A percentile compares a stretch with the other conserved stretches of the same genome.
phyloP scores from a whole-genome alignment of 1,140 invertebrate genomes.

The Maniola jurtina region DNA sequence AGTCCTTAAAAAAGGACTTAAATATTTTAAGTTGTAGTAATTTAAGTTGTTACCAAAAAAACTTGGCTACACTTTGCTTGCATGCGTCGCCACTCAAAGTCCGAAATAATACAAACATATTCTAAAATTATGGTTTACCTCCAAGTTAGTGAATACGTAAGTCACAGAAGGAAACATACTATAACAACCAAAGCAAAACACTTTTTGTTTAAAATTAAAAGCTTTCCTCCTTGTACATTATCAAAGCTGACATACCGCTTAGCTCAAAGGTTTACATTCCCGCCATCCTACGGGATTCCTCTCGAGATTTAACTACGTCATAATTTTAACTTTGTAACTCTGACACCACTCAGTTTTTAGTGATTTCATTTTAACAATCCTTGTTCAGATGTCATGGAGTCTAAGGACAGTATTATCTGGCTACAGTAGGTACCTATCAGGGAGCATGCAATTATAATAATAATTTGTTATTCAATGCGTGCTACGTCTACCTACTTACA shows the following conservation, averaged over 20 bases:
- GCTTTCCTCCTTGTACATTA: constrained; percentile 32
- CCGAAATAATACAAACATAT: no score
- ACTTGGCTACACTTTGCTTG: no score
- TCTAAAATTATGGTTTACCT: no score
- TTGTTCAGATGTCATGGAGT: background rate
- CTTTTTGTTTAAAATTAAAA: constrained; percentile 24
- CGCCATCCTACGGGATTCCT: constrained; percentile 44
- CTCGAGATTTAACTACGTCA: constrained; percentile 42
- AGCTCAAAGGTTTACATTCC: constrained; percentile 48
- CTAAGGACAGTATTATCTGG: background rate
- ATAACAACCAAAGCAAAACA: background rate
- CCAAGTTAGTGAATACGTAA: background rate
- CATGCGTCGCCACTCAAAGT: no score
- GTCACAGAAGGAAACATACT: background rate
- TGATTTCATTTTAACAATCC: constrained; percentile 20
- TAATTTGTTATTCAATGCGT: no score
- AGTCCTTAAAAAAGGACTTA: no score
- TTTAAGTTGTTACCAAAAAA: no score
- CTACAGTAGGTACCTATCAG: no score
- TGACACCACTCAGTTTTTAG: constrained; percentile 21
- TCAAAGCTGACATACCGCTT: constrained; percentile 29
- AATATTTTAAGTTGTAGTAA: no score
- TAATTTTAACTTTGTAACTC: constrained; percentile 40
- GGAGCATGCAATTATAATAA: no score
- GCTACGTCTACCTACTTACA: no score